Evolutionary conservation across 2,888 invertebrate genomes (phyloP).

Genomic region (Biston betularia): DNA sequence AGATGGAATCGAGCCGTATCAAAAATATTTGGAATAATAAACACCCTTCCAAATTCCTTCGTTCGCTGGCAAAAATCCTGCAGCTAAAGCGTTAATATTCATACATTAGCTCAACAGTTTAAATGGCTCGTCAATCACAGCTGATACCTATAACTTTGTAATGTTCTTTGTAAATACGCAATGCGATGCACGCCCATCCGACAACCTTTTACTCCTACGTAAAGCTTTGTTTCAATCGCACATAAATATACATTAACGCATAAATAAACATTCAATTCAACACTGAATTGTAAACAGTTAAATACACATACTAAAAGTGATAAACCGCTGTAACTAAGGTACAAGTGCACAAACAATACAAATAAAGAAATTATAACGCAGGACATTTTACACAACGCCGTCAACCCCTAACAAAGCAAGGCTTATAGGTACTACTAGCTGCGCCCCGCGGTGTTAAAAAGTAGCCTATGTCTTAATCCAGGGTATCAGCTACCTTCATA

Average conservation of each 20-base stretch:
- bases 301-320: not conserved
- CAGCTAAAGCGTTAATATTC: constrained; percentile 26
- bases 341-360: too few species aligned
- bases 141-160: constrained; percentile 26
- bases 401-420: too few species aligned
- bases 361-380: too few species aligned
- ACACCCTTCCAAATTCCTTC: not conserved
- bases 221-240: constrained; percentile 36
- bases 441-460: too few species aligned
- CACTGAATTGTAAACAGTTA: not conserved
- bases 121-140: constrained; percentile 31
- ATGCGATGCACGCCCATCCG: constrained; percentile 39
- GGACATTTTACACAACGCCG: too few species aligned
- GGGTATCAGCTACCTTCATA: too few species aligned
- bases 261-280: constrained; percentile 2
- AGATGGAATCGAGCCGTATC: too few species aligned
- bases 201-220: constrained; percentile 42
- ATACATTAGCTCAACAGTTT: constrained; percentile 28
- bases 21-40: constrained; percentile 2
- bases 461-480: too few species aligned
- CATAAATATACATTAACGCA: constrained; percentile 26
- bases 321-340: not conserved
- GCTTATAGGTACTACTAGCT: not conserved
- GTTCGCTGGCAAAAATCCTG: constrained; percentile 15
- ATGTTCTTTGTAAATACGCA: constrained; percentile 31